Conservation (phyloP, 2,113 vertebrate species). For the Electrona antarctica region DNA sequence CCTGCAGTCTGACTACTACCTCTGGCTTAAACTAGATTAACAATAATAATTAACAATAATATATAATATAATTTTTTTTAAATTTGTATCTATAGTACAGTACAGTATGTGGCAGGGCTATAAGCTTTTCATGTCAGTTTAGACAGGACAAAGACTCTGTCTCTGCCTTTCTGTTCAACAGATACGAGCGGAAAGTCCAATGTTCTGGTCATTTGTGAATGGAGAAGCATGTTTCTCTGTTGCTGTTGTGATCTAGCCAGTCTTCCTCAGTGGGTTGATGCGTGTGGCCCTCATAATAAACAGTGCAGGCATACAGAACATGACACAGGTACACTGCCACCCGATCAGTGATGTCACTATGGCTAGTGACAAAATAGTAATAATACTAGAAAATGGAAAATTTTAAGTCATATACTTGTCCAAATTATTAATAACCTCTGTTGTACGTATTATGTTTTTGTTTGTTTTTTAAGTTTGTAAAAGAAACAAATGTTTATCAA, state of each 20-base stretch:
- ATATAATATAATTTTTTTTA: no score
- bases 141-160: no score
- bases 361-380: neutral
- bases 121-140: no score
- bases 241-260: constrained; percentile 9
- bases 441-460: constrained; percentile 50
- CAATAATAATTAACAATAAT: no score
- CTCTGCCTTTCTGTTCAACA: no score
- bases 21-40: no score
- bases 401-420: constrained; percentile 10
- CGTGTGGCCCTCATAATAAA: neutral
- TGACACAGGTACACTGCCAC: constrained; percentile 34
- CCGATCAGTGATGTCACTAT: constrained; percentile 11
- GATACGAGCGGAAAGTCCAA: no score
- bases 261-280: neutral
- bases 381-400: neutral
- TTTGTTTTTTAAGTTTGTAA: constrained; percentile 32
- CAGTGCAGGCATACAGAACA: neutral
- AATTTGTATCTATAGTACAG: no score
- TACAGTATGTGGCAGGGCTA: no score
- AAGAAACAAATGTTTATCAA: constrained; percentile 51
- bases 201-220: neutral
- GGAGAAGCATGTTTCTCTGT: constrained; percentile 20
- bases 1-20: no score
- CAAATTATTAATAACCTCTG: constrained; percentile 40